These are phyloP conservation scores for Sebastes steindachneri DNA, from an alignment of 2,797 vertebrate genomes.

Conservation along the genomic window DNA sequence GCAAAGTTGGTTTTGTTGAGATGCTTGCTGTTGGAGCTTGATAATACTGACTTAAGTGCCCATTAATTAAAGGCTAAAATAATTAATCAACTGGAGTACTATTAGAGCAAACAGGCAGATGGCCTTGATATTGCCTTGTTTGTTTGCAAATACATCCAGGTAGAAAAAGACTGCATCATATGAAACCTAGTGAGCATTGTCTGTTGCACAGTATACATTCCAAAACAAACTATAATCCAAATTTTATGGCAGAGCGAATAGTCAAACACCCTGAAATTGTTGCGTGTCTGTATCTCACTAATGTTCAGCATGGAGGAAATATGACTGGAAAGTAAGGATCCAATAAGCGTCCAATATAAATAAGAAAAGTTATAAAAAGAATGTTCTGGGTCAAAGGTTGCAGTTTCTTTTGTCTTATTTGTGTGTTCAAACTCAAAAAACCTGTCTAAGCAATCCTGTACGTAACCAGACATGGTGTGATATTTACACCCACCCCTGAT, in stretches of 20 bases:
- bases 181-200: neutral
- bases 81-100: neutral
- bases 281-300: neutral
- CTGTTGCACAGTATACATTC: neutral
- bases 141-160: neutral
- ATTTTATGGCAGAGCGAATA: neutral
- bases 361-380: neutral
- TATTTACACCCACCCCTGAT: constrained; percentile 49
- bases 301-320: neutral
- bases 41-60: neutral
- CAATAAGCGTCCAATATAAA: neutral
- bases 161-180: neutral
- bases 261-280: neutral
- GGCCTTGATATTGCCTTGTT: neutral
- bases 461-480: constrained; percentile 16
- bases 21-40: neutral
- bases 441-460: constrained; percentile 4
- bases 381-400: neutral
- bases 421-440: neutral
- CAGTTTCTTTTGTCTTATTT: neutral
- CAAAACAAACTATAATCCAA: neutral
- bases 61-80: neutral
- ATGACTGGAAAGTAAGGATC: neutral
- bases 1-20: neutral
- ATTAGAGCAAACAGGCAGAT: neutral